These are phyloP conservation scores for Lycophotia porphyrea DNA, from an alignment of 2,888 invertebrate species.

Conservation along the genomic window DNA sequence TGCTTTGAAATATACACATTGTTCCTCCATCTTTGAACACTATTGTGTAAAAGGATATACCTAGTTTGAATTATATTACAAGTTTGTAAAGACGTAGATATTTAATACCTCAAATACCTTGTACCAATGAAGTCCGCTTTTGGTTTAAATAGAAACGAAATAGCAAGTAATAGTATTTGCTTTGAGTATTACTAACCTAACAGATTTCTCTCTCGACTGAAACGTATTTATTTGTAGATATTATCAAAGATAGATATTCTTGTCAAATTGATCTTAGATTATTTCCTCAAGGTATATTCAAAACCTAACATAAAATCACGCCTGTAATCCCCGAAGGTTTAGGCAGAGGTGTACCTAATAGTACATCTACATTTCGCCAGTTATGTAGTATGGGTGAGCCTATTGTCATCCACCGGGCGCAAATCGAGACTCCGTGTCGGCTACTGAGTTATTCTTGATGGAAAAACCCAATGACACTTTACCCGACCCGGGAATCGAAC, in stretches of 20 bases:
- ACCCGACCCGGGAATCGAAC: too few species aligned
- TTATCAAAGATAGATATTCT: not conserved
- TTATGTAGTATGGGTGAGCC: too few species aligned
- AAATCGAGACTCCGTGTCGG: too few species aligned
- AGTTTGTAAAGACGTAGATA: not conserved
- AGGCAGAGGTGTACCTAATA: too few species aligned
- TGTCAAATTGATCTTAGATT: constrained; percentile 1
- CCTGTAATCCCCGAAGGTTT: too few species aligned
- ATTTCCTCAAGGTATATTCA: constrained; percentile 5
- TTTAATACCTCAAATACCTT: constrained; percentile 1
- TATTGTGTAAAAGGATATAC: not conserved
- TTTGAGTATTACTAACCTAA: constrained; percentile 3
- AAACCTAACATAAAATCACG: too few species aligned
- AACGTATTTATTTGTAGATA: not conserved
- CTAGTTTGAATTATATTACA: not conserved
- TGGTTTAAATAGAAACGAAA: not conserved
- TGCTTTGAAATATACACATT: not conserved
- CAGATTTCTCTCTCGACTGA: constrained; percentile 2
- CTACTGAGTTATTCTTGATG: too few species aligned
- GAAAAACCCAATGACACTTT: too few species aligned
- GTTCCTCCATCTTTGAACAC: not conserved
- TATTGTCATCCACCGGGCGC: too few species aligned
- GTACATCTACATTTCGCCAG: too few species aligned
- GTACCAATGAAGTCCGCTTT: constrained; percentile 1
- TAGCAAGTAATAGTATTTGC: constrained; percentile 15